Conservation (phyloP, 2,797 vertebrate species). For the Cyprinodon diabolis region DNA sequence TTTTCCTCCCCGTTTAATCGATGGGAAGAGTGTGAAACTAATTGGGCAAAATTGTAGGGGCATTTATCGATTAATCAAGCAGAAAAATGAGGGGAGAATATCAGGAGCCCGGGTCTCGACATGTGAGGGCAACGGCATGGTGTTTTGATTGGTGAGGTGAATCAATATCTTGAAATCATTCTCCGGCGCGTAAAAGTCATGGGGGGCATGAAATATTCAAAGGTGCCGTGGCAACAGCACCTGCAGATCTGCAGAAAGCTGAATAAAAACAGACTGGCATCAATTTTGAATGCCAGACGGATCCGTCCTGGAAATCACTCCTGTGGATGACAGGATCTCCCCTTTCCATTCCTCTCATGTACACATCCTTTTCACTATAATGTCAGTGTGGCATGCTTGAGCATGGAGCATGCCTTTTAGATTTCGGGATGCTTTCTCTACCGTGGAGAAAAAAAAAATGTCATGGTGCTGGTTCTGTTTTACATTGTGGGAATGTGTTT, state of each 20-base stretch:
- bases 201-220: constrained; percentile 72
- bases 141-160: constrained; percentile 78
- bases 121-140: constrained; percentile 65
- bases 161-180: constrained; percentile 69
- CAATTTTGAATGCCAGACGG: constrained; percentile 69
- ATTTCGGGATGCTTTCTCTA: constrained; percentile 49
- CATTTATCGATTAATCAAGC: constrained; percentile 86
- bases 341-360: constrained; percentile 57
- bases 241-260: constrained; percentile 53
- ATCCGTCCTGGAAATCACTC: constrained; percentile 43
- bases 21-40: constrained; percentile 83
- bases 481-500: constrained; percentile 59
- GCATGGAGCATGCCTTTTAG: constrained; percentile 31
- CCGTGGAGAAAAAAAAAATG: constrained; percentile 43
- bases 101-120: constrained; percentile 53
- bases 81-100: constrained; percentile 79
- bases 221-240: constrained; percentile 61
- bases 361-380: constrained; percentile 62
- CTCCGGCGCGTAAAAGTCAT: constrained; percentile 59
- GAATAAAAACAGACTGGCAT: constrained; percentile 71
- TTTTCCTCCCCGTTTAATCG: constrained; percentile 77
- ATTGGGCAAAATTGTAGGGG: constrained; percentile 83
- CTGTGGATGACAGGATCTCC: constrained; percentile 62
- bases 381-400: constrained; percentile 46
- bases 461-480: constrained; percentile 47